Base-by-base conservation (phyloP, 2,113 vertebrate genomes). In the Fulmarus glacialis region DNA sequence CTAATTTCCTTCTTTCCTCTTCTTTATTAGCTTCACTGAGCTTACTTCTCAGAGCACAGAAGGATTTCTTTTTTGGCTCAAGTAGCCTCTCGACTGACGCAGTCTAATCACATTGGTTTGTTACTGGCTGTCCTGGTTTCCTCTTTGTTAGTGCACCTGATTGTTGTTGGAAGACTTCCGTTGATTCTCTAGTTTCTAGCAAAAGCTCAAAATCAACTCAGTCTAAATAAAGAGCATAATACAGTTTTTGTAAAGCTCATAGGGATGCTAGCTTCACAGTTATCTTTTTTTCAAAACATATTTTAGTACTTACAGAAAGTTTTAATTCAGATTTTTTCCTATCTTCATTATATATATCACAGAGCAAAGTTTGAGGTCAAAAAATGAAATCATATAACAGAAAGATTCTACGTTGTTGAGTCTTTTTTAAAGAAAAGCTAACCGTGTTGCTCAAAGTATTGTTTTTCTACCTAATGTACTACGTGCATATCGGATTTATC, bases 31-130 rank as follows among this genome's bases (percentile, higher is more conserved):
- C 3, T 2, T 80, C 38, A 1, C 66, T 73, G 80, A 85, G 48
- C 32, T 74, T 66, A 63, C 10, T 45, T 89, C 73, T 91, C 34
- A 82, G 67, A 64, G 22, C 42, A 53, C 32, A 40, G 64, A 82
- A 95, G 74, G 45, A 30, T 95, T 95, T 96, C 17, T 85, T 56
- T 82, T 94, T 82, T 53, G n/a, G 43, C 66, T 90, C 42, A 82
- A 80, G 77, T 42, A 87, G 68, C 60, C 60, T 92, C 80, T 87
- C 42, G 45, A 74, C 70, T 80, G 78, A 85, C 2, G 1, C 42
- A 34, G 12, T 70, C 45, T 96, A 50, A 71, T 91, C 52, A 26
- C 58, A 4, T 40, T 70, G 73, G 48, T 90, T 96, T 93, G 18
- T 82, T 95, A 16, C 60, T 89, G 66, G 6, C 74, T 90, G 36